These are phyloP conservation scores for Ammospiza caudacuta DNA, from an alignment of 2,113 vertebrate species.

Conservation along the genomic window DNA sequence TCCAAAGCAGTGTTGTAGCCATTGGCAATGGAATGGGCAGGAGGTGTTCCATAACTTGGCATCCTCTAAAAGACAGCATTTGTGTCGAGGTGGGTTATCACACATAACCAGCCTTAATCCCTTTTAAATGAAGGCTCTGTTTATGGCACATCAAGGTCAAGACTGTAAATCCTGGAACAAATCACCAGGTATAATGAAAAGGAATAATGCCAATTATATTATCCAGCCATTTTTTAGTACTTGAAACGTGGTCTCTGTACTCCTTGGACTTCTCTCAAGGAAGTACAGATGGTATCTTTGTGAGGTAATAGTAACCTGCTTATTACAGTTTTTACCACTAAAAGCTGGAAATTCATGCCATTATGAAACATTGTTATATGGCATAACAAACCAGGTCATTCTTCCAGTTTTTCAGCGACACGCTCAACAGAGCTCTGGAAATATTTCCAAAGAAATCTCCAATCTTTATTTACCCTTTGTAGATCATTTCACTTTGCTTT, in stretches of 20 bases:
- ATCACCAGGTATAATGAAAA: constrained; percentile 54
- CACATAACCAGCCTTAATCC: neutral
- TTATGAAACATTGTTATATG: neutral
- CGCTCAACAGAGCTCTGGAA: neutral
- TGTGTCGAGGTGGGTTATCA: neutral
- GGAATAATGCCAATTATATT: constrained; percentile 19
- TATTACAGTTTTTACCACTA: constrained; percentile 7
- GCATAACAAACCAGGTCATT: neutral
- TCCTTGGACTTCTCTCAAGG: neutral
- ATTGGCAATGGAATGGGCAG: neutral
- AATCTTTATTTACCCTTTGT: neutral
- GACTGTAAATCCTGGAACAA: constrained; percentile 26
- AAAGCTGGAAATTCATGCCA: neutral
- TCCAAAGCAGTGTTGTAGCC: neutral
- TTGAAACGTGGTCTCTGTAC: constrained; percentile 14
- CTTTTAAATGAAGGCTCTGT: constrained; percentile 44
- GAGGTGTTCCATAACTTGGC: neutral
- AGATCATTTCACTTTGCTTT: neutral
- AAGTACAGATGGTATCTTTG: constrained; percentile 2
- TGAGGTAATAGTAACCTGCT: neutral
- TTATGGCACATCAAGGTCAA: constrained; percentile 32
- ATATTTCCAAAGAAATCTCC: constrained; percentile 7
- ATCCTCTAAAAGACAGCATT: neutral
- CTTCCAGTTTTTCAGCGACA: neutral
- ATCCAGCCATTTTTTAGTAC: neutral